Evolutionary conservation across 2,888 invertebrate species (phyloP).

Genomic region (Phorcus lineatus): DNA sequence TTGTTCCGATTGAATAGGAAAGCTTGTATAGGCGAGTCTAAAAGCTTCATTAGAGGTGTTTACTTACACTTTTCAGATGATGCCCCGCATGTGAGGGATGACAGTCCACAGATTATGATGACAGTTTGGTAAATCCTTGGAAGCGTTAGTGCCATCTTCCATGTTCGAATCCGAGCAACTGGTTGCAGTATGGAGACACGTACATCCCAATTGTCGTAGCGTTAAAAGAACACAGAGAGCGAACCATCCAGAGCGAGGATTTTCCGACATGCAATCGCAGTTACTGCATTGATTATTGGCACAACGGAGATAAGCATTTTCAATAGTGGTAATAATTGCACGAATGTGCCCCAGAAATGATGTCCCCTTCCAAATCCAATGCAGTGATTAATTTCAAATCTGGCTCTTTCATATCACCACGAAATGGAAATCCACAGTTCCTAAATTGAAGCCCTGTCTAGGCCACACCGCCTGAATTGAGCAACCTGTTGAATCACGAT

Average conservation of each 20-base stretch:
- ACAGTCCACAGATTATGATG: background rate
- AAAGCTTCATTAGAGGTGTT: too few species aligned
- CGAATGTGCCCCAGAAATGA: too few species aligned
- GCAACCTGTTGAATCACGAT: background rate
- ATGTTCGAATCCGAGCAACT: background rate
- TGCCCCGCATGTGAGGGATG: background rate
- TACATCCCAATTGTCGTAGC: background rate
- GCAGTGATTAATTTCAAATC: too few species aligned
- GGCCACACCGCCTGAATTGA: background rate
- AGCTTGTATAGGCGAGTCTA: too few species aligned
- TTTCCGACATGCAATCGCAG: background rate
- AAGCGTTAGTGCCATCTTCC: background rate
- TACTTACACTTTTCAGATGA: too few species aligned
- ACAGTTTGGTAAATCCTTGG: background rate
- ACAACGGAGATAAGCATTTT: background rate
- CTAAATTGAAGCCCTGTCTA: too few species aligned
- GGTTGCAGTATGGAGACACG: background rate
- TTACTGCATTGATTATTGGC: background rate
- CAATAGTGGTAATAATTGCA: too few species aligned
- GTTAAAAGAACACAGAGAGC: too few species aligned
- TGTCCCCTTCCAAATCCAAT: too few species aligned
- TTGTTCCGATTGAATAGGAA: too few species aligned
- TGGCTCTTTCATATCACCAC: too few species aligned
- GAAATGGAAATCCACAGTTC: too few species aligned
- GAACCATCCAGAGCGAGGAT: background rate